Evolutionary conservation across 2,797 vertebrate species (phyloP), one percentile per base, ranked within the genome.

Genomic region (Galaxias olidus): DNA sequence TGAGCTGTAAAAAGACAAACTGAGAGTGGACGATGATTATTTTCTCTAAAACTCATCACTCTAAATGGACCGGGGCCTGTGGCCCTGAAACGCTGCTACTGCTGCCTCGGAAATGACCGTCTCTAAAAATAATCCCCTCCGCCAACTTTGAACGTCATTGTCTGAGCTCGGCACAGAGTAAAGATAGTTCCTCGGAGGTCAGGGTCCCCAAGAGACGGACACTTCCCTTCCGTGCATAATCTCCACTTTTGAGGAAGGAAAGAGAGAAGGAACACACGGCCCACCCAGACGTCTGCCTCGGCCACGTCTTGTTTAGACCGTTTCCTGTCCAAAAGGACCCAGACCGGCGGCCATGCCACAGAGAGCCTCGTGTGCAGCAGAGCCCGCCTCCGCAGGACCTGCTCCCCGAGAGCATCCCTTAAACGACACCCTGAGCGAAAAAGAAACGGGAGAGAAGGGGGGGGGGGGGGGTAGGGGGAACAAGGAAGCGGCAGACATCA

Each of bases 61-160:
- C 94, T 93, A 94, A 92, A 93, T 92, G 93, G 89, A 85, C 87
- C 80, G 79, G 88, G 84, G 76, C 77, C 88, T 87, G 90, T 86
- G 88, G 74, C 73, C 77, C 77, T 48, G 59, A 74, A 76, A 88
- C 81, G 72, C 51, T 88, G 77, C 84, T 71, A 79, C 78, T 81
- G 78, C 78, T 81, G 78, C 82, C 86, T 88, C 78, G 84, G 89
- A 87, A 84, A 90, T 89, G 91, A 93, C 88, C 54, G 46, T 51
- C 49, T 73, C 90, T 89, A 90, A 93, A 94, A 93, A 94, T 92
- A 93, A 86, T 76, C 74, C 59, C 48, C 77, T 64, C 20, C 20
- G 53, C 69, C 79, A 74, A 55, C 75, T 90, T 87, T 78, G 78
- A 86, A 90, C 78, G 82, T 92, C 84, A 89, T 93, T 93, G 90